Evolutionary conservation across 2,797 vertebrate genomes (phyloP), one percentile per base, ranked within the genome.

Genomic region (Poeciliopsis infans): DNA sequence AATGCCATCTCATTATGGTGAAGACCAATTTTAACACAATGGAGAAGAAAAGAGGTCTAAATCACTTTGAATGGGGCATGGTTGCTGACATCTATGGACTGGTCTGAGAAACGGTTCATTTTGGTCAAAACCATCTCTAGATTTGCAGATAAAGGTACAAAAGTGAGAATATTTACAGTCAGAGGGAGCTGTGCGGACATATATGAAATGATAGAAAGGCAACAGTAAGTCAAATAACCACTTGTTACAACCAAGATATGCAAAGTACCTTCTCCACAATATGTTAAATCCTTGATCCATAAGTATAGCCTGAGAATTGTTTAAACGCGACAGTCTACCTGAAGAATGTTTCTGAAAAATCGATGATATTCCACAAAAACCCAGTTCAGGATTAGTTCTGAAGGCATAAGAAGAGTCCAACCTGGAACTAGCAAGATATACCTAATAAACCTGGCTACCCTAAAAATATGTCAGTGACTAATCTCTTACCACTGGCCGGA

Each of bases 401-500:
- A 28, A 43, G 39, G 39, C 23, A 69, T 23, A 69, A 43, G 41
- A 41, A 10, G 36, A 23, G 4, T 43, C 39, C 64, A n/a, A 25
- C 64, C 20, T 41, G 10, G 4, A n/a, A 45, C 68, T 70, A 46
- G 41, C 41, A 70, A 70, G 5, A 70, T n/a, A 45, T 46, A 45
- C 13, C 68, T 70, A 70, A 70, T 45, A 70, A 70, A 45, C 11
- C 16, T n/a, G 68, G 5, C 25, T 70, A 41, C 51, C 23, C 55
- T 69, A 59, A 46, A 47, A 70, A 70, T 46, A 46, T n/a, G 23
- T 46, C 68, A 8, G 23, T 45, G 41, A 77, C 41, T 20, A 46
- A 33, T 39, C 57, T 45, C 74, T 73, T 59, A 51, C 81, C 77
- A 16, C 39, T 79, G 81, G 81, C 85, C 84, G 73, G 82, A 84